Evolutionary conservation across 1,140 invertebrate species (phyloP).

Genomic region (Drosophila quadrilineata): DNA sequence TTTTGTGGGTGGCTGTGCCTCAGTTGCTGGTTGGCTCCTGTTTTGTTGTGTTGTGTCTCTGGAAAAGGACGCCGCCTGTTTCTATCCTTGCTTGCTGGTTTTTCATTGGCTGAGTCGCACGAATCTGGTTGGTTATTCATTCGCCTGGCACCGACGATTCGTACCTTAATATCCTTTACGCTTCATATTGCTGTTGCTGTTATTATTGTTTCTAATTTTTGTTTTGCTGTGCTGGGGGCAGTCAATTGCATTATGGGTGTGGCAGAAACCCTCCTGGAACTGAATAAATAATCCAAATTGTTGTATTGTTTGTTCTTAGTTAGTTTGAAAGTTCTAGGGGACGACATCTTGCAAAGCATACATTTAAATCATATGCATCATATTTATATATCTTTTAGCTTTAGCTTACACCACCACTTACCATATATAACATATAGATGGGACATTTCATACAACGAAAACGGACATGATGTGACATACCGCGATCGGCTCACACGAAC

Average conservation of each 20-base stretch:
- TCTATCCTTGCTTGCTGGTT: slow-evolving; percentile 34
- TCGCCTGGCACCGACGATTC: slow-evolving; percentile 16
- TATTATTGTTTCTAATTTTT: slow-evolving; percentile 15
- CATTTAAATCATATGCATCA: too few relatives aligned
- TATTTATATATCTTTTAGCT: too few relatives aligned
- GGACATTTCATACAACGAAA: too few relatives aligned
- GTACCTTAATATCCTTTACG: slow-evolving; percentile 31
- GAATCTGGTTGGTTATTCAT: slow-evolving; percentile 72
- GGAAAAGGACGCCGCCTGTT: slow-evolving; percentile 69
- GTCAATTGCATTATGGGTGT: slow-evolving; percentile 61
- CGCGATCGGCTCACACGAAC: too few relatives aligned
- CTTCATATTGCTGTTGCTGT: slow-evolving; percentile 32
- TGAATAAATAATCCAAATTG: slow-evolving; percentile 69
- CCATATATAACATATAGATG: too few relatives aligned
- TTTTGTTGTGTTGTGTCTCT: slow-evolving; percentile 79
- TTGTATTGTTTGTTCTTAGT: slow-evolving; percentile 27
- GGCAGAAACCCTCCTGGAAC: slow-evolving; percentile 58
- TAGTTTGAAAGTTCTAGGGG: slow-evolving; percentile 1
- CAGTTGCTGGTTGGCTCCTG: slow-evolving; percentile 75
- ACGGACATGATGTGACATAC: too few relatives aligned
- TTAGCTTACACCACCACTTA: too few relatives aligned
- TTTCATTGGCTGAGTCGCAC: slow-evolving; percentile 60
- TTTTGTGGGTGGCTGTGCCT: slow-evolving; percentile 58
- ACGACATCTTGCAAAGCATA: slow-evolving; percentile 69
- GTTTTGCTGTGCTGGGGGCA: slow-evolving; percentile 33